Evolutionary conservation across 1,140 invertebrate genomes (phyloP), one percentile per base, ranked within the genome.

Genomic region (Trichoplusia ni): DNA sequence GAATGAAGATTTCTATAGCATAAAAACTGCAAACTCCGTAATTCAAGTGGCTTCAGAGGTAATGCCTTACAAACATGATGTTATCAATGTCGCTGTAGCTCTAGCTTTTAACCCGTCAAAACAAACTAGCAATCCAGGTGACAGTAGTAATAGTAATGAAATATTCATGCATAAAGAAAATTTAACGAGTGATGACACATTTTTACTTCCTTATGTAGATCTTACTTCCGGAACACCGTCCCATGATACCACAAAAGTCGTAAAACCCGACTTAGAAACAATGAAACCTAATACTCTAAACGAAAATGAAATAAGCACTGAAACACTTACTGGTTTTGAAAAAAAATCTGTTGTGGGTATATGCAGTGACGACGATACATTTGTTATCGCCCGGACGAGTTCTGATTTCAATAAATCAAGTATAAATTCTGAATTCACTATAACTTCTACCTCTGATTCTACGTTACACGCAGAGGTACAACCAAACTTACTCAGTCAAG

Each of bases 61-160:
- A 19, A 31, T 14, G 0, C 58, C 69, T 25, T 79, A 69, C 25
- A 75, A 74, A 60, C 73, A 47, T 14, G 68, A 79, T 29, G 19
- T 75, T 4, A 70, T 86, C n/a, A 82, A 71, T 51, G 65, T 82
- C 18, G 67, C 77, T 11, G 65, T 78, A 31, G 79, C 80, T 14
- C 69, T 78, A 18, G 53, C 74, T 4, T 67, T 64, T 47, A 75
- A 73, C 35, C 16, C 42, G 25, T 31, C 64, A 11, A 59, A 71
- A 44, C 46, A 54, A 9, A 67, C 58, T 16, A 53, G 60, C 16
- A 51, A 60, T 11, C 59, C 59, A 42, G 19, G 40, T 27, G 9
- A 4, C 5, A 0, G 0, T 23, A 0, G 0, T 23, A 64, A 53
- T 21, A 65, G n/a, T 56, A 40, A 35, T 44, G 64, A 78, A 14